Base-by-base conservation (phyloP, 1,140 invertebrate species). In the Pseudomyrmex gracilis region DNA sequence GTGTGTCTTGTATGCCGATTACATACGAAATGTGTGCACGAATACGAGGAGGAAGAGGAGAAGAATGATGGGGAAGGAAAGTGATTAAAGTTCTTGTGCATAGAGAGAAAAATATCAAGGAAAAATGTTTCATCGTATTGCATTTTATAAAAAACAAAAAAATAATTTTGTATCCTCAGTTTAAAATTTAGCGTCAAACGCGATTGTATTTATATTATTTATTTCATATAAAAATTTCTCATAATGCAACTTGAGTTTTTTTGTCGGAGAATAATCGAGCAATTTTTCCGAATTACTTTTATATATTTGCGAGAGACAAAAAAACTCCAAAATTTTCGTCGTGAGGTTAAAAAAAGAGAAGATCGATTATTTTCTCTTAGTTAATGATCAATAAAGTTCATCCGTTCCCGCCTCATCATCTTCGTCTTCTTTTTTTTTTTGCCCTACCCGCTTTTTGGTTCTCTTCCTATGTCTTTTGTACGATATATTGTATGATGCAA, bases 401-500 rank as follows among this genome's bases (percentile, higher is more conserved):
- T 15, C 34, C 45, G 49, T 57, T 45, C 17, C 9, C 17, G 24
- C 24, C 47, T 45, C 49, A 12, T 73, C 45, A 49, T 63, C n/a
- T 20, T 82, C n/a, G 55, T 60, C 17, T n/a, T 76, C 49, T 53
- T 47, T 47, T n/a, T 13, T 58, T 45, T 57, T 47, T 5, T 49
- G 2, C 2, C 55, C 68, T 49, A 1, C 13, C 24, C 68, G 15
- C 22, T 20, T 22, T 61, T 78, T 53, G n/a, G 17, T 80, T 83
- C 61, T 76, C 63, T 77, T 83, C 73, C 82, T 68, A 47, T 12
- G 20, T 78, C 43, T 86, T 22, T 85, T 85, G 77, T 83, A 80
- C 68, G 76, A 83, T 64, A 58, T 67, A 82, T 51, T 47, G 73
- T 71, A 20, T 78, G 60, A 61, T 57, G 74, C 74, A 47, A 34